Conservation (phyloP, 2,797 vertebrate genomes). For the Amazona finschi region DNA sequence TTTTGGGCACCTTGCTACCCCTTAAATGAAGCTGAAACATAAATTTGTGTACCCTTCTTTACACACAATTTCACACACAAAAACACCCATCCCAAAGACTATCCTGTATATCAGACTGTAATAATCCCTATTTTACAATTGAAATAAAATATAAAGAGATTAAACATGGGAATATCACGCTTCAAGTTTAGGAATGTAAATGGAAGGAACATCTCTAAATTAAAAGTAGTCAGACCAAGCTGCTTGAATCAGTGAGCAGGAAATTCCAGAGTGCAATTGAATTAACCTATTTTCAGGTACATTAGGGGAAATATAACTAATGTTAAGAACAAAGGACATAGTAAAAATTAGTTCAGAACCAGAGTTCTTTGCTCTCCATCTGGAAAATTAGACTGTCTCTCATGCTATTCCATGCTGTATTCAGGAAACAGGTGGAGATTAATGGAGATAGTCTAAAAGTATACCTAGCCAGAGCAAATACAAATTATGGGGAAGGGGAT, state of each 20-base stretch:
- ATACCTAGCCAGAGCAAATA: neutral
- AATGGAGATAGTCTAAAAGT: neutral
- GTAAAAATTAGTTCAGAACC: neutral
- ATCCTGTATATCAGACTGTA: neutral
- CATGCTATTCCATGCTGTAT: neutral
- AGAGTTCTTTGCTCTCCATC: neutral
- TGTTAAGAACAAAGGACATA: neutral
- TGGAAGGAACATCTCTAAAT: neutral
- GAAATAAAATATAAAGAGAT: neutral
- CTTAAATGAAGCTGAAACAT: neutral
- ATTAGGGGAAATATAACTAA: neutral
- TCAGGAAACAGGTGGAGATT: neutral
- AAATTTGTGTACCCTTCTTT: neutral
- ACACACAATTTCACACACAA: neutral
- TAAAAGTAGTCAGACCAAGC: neutral
- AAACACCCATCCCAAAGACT: neutral
- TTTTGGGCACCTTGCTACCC: neutral
- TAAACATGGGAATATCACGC: neutral
- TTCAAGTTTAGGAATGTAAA: neutral
- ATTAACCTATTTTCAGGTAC: neutral
- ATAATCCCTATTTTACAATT: neutral
- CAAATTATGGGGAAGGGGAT: neutral
- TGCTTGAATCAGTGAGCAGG: neutral
- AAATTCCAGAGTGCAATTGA: neutral
- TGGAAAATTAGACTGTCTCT: neutral